Base-by-base conservation (phyloP, 1,140 invertebrate species). In the Adelges cooleyi region DNA sequence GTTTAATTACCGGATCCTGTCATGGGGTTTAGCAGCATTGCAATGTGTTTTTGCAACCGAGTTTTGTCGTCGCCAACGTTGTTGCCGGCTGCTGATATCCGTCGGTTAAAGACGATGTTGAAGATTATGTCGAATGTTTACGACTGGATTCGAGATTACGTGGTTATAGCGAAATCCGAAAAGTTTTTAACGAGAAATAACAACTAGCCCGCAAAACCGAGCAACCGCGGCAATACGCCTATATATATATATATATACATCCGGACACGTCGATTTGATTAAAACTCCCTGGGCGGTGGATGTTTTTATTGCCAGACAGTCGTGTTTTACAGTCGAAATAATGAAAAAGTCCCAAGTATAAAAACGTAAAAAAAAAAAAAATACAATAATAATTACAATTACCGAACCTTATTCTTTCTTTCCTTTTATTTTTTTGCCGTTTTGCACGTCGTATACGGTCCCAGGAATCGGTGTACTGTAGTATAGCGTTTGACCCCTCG, bases 131-230 rank as follows among this genome's bases (percentile, higher is more conserved):
- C 42, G 42, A 62, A 62, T 11, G 10, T 62, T 62, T 62, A 62
- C 56, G 56, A 62, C 56, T 59, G 25, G 40, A 42, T 42, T 42
- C 40, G 40, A 62, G 40, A 42, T 48, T 36, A 42, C 44, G 46
- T 62, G 40, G 46, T 62, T 62, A 62, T 62, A 40, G 56, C 46
- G 46, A 62, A 62, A 62, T 42, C 56, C n/a, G 46, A 62, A 44
- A 62, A 62, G 40, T 62, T 62, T 33, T 62, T 62, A 62, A 62
- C 56, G 56, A 62, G 56, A 62, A 62, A n/a, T n/a, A 62, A 62
- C 29, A 62, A 42, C 40, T 23, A 10, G 25, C 40, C 56, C 56
- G 13, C 56, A 62, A 62, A 48, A 62, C 56, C 18, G 23, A n/a
- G 25, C 56, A 40, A 62, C 56, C 22, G 13, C 56, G 25, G 23